Conservation (phyloP, 2,113 vertebrate genomes). For the Larimichthys crocea region DNA sequence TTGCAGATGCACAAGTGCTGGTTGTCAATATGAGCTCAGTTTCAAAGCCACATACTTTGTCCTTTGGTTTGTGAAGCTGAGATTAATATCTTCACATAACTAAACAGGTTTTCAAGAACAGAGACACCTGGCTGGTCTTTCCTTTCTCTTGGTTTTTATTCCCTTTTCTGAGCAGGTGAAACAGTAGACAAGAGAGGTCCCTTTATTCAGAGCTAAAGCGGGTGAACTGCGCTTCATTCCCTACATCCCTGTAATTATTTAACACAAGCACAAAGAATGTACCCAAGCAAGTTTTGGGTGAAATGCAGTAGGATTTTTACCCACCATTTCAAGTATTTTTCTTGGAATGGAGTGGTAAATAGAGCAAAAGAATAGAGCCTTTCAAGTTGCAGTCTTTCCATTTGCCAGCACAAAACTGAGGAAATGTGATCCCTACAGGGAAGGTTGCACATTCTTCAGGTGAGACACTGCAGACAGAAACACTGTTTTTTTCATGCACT, state of each 20-base stretch:
- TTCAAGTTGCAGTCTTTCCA: slow-evolving; percentile 9
- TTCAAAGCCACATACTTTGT: background rate
- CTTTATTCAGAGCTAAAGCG: background rate
- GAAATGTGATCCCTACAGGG: slow-evolving; percentile 39
- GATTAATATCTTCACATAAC: background rate
- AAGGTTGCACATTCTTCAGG: background rate
- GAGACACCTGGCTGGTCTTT: background rate
- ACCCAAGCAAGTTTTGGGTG: background rate
- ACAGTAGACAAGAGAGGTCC: background rate
- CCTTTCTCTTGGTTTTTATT: background rate
- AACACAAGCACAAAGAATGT: background rate
- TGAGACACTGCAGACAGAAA: no score
- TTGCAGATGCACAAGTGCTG: background rate
- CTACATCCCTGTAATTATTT: background rate
- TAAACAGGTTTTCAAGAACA: background rate
- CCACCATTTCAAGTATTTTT: background rate
- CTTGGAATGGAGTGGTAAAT: slow-evolving; percentile 4
- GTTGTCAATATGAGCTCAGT: background rate
- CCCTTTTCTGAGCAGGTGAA: slow-evolving; percentile 1
- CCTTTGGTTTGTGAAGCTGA: background rate
- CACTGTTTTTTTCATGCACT: no score
- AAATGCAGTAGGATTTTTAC: background rate
- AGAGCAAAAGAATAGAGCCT: slow-evolving; percentile 26
- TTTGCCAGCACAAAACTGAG: slow-evolving; percentile 6
- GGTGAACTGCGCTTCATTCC: background rate